A percentile compares a stretch with the other conserved stretches of the same genome.
Conservation (phyloP, 35 echinoderm and acorn worm species). For the Lytechinus pictus region DNA sequence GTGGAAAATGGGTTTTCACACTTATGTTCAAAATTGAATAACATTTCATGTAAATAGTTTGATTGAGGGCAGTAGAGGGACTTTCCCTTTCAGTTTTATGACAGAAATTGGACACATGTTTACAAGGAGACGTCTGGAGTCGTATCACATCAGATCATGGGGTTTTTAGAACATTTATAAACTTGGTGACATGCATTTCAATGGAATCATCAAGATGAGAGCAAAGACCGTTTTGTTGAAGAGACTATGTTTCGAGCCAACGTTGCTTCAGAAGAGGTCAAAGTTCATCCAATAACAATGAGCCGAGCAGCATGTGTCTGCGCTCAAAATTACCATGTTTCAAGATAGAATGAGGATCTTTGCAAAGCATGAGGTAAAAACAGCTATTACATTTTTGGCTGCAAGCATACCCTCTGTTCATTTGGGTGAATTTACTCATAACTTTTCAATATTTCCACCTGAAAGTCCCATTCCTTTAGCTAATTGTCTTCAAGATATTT, state of each 20-base stretch:
- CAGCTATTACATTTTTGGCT: background rate
- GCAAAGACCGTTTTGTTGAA: background rate
- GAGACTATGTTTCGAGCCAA: background rate
- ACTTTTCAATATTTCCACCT: background rate
- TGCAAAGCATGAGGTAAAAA: background rate
- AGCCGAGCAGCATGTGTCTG: slow-evolving; percentile 7
- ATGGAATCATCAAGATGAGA: background rate
- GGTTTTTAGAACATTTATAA: background rate
- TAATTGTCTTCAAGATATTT: background rate
- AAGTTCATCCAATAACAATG: background rate
- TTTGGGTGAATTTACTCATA: background rate
- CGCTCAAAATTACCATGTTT: background rate
- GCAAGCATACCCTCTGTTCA: background rate
- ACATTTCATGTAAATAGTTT: background rate
- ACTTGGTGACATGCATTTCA: background rate
- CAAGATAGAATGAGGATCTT: background rate
- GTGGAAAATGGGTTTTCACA: too few species aligned
- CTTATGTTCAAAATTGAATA: background rate
- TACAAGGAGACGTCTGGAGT: background rate
- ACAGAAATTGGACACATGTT: background rate
- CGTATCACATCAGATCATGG: background rate
- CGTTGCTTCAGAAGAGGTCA: background rate
- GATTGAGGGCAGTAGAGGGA: background rate
- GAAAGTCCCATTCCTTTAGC: background rate
- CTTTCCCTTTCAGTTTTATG: background rate